Evolutionary conservation across 2,113 vertebrate species (phyloP), one percentile per base, ranked within the genome.

Genomic region (Oophaga pumilio): DNA sequence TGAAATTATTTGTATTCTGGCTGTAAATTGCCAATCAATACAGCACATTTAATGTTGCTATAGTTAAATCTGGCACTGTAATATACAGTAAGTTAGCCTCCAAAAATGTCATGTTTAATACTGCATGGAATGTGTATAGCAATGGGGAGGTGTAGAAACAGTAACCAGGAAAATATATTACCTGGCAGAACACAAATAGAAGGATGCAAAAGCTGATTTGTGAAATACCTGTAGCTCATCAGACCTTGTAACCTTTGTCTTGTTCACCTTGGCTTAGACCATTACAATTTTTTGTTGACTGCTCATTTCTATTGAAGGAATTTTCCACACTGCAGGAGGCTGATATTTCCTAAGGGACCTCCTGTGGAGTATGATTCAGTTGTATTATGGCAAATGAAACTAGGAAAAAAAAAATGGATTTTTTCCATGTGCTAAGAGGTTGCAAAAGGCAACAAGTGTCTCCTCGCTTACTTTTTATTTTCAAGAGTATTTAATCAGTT

Each of bases 211-310:
- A 85, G 13, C 43, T 78, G 43, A 86, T 18, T 78, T 22, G 50
- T 86, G 53, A 85, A 68, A 86, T 78, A 78, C 74, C 85, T 78
- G 49, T 53, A 62, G 43, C 15, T 78, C 43, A 78, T 43, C 50
- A 86, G 74, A 86, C 59, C 74, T 77, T 86, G 60, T 0, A 62
- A 78, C 64, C 53, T 66, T 60, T 57, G 53, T 57, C n/a, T 50
- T 76, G 28, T 66, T 85, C 76, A 53, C 20, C 57, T n/a, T 76
- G 33, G 15, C 18, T 62, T n/a, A n/a, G 28, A 50, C 15, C 28
- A 53, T 52, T 74, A 18, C 1, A 73, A 43, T 59, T 84, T 71
- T 71, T 28, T 28, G 7, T 33, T 74, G 11, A 26, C 26, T 74
- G 52, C 10, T 85, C 26, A 22, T n/a, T n/a, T n/a, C n/a, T 49